Conservation (phyloP, 1,140 invertebrate genomes). For the Meteorus sp. region DNA sequence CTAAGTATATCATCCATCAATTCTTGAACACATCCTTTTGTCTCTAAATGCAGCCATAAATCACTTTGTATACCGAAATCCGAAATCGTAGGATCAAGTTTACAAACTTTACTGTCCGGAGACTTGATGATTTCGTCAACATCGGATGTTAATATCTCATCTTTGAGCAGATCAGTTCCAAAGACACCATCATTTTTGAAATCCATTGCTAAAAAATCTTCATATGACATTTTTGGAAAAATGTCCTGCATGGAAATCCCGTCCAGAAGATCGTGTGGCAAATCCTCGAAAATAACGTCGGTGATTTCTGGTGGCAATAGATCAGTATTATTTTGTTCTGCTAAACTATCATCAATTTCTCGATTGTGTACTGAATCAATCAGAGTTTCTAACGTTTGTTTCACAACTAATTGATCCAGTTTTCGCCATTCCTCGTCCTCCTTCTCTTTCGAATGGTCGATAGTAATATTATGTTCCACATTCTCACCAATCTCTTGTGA, state of each 20-base stretch:
- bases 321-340: constrained; percentile 74
- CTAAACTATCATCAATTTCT: constrained; percentile 65
- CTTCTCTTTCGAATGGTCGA: constrained; percentile 71
- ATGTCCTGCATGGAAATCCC: constrained; percentile 78
- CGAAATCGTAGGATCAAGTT: constrained; percentile 35
- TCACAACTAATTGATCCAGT: constrained; percentile 62
- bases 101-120: constrained; percentile 39
- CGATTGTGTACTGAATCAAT: constrained; percentile 66
- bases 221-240: constrained; percentile 69
- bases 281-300: constrained; percentile 80
- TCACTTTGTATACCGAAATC: constrained; percentile 45
- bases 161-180: constrained; percentile 56
- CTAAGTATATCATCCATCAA: constrained; percentile 68
- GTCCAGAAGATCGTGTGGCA: constrained; percentile 77
- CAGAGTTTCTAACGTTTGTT: constrained; percentile 63
- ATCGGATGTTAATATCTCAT: constrained; percentile 47
- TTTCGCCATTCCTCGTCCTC: constrained; percentile 64
- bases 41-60: constrained; percentile 54
- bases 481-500: constrained; percentile 63
- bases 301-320: constrained; percentile 78
- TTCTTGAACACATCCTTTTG: constrained; percentile 59
- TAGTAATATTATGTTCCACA: constrained; percentile 74
- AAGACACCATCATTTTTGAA: constrained; percentile 63
- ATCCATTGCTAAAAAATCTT: constrained; percentile 62
- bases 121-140: constrained; percentile 46